phyloP scores from a whole-genome alignment of 2,797 vertebrate species.

The Eleutherodactylus coqui region DNA sequence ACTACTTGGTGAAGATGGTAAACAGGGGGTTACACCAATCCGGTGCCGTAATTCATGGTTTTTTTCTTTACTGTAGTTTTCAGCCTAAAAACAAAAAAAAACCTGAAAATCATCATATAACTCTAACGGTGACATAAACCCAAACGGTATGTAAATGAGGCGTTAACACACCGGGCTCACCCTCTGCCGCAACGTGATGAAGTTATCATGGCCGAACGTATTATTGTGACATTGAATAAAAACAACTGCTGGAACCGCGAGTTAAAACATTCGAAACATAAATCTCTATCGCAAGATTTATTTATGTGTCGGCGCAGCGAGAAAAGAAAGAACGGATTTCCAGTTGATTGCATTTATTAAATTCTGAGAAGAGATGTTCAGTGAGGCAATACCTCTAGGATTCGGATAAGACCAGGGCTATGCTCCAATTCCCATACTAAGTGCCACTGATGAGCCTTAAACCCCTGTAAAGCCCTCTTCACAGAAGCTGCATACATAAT shows the following conservation, averaged over 20 bases:
- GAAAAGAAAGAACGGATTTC: slow-evolving; percentile 51
- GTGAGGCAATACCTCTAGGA: slow-evolving; percentile 31
- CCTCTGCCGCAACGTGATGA: slow-evolving; percentile 21
- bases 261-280: slow-evolving; percentile 34
- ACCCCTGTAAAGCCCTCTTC: slow-evolving; percentile 22
- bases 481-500: slow-evolving; percentile 10
- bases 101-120: not conserved
- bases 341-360: slow-evolving; percentile 52
- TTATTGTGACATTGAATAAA: slow-evolving; percentile 48
- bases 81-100: not conserved
- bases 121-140: slow-evolving; percentile 12
- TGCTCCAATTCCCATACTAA: slow-evolving; percentile 38
- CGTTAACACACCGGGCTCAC: not conserved
- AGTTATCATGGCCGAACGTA: slow-evolving; percentile 21
- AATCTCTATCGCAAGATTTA: slow-evolving; percentile 54
- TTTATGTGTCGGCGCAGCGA: slow-evolving; percentile 52
- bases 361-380: slow-evolving; percentile 47
- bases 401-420: slow-evolving; percentile 36
- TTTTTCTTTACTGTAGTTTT: not conserved
- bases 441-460: slow-evolving; percentile 47
- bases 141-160: slow-evolving; percentile 17
- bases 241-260: slow-evolving; percentile 47
- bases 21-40: not conserved
- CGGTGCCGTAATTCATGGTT: not conserved
- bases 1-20: not conserved